Conservation (phyloP, 2,888 invertebrate species). For the Platycnemis pennipes region DNA sequence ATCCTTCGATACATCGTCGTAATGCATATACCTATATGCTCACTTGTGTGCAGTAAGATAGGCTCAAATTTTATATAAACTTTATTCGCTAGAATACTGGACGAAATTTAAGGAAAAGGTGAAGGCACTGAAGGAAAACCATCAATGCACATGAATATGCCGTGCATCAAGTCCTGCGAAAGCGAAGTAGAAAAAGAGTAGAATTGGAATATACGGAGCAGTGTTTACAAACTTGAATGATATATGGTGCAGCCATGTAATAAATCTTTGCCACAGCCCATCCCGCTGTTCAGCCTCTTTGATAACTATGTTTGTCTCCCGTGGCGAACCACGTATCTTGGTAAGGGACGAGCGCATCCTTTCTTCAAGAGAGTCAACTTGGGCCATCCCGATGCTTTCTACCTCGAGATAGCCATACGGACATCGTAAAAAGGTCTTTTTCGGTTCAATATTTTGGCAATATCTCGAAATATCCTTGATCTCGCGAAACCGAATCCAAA, state of each 20-base stretch:
- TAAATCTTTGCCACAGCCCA: background rate
- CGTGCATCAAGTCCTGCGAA: background rate
- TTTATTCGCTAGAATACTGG: too few species aligned
- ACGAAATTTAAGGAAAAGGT: background rate
- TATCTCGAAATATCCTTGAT: background rate
- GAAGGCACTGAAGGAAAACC: background rate
- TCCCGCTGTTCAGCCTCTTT: background rate
- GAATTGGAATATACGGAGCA: background rate
- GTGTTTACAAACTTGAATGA: background rate
- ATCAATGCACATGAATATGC: background rate
- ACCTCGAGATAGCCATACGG: background rate
- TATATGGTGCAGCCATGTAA: background rate
- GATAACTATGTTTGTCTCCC: constrained; percentile 26
- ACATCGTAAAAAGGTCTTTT: background rate
- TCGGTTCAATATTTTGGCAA: background rate
- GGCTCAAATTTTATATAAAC: too few species aligned
- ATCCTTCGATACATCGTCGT: too few species aligned
- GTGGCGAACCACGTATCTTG: background rate
- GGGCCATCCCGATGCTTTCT: background rate
- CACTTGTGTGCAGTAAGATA: too few species aligned
- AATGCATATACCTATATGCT: too few species aligned
- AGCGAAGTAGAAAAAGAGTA: background rate
- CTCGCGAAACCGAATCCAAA: background rate
- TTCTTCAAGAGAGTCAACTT: background rate
- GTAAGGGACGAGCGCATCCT: background rate